Conservation (phyloP, 2,113 vertebrate genomes). For the Phylloscopus trochilus region DNA sequence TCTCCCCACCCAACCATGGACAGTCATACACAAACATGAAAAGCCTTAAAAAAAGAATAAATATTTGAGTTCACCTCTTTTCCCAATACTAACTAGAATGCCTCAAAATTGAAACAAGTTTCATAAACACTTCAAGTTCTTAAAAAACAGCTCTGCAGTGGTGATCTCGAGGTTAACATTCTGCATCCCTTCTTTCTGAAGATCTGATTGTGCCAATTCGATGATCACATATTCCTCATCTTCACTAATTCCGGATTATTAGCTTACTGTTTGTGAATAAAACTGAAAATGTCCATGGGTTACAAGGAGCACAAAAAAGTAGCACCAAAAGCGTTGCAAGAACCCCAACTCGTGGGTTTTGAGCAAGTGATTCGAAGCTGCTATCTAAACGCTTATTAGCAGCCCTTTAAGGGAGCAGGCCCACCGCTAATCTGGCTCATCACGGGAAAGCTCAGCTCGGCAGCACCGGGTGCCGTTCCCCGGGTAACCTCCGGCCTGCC, state of each 20-base stretch:
- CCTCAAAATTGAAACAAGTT: neutral
- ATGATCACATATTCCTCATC: neutral
- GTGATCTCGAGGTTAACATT: neutral
- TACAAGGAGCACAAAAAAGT: neutral
- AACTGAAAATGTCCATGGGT: fast-evolving
- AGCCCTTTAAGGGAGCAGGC: too few relatives aligned
- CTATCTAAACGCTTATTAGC: fast-evolving
- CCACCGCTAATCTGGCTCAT: fast-evolving
- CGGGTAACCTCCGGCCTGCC: too few relatives aligned
- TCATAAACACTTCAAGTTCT: neutral
- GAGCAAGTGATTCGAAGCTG: neutral
- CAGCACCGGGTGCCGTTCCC: fast-evolving
- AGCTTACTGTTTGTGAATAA: neutral
- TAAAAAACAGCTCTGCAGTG: neutral
- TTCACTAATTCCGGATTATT: fast-evolving
- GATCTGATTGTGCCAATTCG: neutral
- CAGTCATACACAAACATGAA: neutral
- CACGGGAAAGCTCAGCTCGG: fast-evolving
- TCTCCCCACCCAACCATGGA: neutral
- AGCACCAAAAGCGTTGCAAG: neutral
- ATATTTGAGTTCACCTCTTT: neutral
- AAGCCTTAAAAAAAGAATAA: neutral
- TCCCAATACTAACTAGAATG: neutral
- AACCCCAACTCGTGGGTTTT: neutral
- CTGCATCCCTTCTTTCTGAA: neutral